A percentile compares a stretch with the other conserved stretches of the same genome.
Conservation (phyloP, 1,140 invertebrate species). For the Drosophila ficusphila region DNA sequence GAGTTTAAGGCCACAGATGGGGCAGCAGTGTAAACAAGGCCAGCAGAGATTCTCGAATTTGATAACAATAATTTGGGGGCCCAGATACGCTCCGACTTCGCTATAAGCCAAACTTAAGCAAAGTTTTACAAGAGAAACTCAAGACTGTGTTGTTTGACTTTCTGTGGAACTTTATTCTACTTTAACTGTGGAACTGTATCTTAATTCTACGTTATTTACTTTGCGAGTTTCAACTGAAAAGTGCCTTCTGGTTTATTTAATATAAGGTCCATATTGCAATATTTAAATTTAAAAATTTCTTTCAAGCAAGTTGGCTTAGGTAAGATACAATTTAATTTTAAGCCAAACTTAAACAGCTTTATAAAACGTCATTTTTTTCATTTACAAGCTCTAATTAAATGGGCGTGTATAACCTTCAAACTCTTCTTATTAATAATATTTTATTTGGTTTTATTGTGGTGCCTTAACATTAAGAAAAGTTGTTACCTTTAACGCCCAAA, state of each 20-base stretch:
- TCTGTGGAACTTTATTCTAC: too few relatives aligned
- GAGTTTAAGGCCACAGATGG: constrained; percentile 17
- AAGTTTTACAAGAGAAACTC: constrained; percentile 9
- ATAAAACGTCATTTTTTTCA: too few relatives aligned
- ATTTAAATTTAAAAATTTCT: too few relatives aligned
- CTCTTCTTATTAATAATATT: too few relatives aligned
- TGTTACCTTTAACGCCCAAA: neutral
- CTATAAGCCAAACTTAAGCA: constrained; percentile 23
- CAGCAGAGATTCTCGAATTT: constrained; percentile 20
- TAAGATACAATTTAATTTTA: too few relatives aligned
- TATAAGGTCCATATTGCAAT: too few relatives aligned
- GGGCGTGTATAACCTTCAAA: too few relatives aligned
- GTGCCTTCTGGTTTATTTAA: too few relatives aligned
- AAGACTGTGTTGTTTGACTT: neutral
- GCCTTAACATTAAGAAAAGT: neutral
- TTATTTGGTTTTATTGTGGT: neutral
- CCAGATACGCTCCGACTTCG: constrained; percentile 11
- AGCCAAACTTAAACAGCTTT: too few relatives aligned
- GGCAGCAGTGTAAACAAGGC: constrained; percentile 24
- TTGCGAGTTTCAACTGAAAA: neutral
- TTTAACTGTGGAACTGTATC: too few relatives aligned
- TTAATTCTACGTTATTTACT: neutral
- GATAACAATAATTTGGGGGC: constrained; percentile 33
- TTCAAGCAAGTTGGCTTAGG: too few relatives aligned
- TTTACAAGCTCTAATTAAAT: too few relatives aligned